A percentile compares a stretch with the other conserved stretches of the same genome.
These are phyloP conservation scores for Clarias platycephalus DNA, from an alignment of 2,797 vertebrate genomes.

Conservation along the genomic window DNA sequence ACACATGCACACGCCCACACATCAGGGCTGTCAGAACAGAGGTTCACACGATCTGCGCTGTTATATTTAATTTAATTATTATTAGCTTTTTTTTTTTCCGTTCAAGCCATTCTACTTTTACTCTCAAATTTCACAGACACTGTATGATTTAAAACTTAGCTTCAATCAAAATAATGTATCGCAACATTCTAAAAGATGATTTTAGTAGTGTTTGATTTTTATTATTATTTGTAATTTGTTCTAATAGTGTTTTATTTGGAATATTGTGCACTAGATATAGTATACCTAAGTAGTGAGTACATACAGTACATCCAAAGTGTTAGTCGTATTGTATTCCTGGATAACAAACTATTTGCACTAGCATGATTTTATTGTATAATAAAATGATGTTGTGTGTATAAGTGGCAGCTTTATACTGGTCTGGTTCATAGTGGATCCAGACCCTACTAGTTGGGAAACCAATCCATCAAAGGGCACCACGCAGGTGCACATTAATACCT, in stretches of 20 bases:
- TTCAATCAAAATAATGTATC: background rate
- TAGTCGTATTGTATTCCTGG: background rate
- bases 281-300: too few relatives aligned
- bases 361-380: background rate
- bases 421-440: background rate
- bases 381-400: too few relatives aligned
- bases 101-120: background rate
- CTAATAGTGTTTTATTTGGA: background rate
- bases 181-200: background rate
- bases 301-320: background rate
- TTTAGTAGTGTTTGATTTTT: too few relatives aligned
- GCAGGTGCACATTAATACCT: background rate
- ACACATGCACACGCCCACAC: conserved; percentile 6
- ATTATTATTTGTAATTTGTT: background rate
- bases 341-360: background rate
- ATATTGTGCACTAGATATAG: background rate
- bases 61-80: background rate
- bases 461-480: background rate
- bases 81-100: too few relatives aligned
- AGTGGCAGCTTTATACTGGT: background rate
- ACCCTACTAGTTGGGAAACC: background rate
- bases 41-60: background rate
- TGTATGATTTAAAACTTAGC: background rate
- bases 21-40: background rate
- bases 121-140: background rate